phyloP scores from a whole-genome alignment of 1,140 invertebrate species.

The Bombus consobrinus region DNA sequence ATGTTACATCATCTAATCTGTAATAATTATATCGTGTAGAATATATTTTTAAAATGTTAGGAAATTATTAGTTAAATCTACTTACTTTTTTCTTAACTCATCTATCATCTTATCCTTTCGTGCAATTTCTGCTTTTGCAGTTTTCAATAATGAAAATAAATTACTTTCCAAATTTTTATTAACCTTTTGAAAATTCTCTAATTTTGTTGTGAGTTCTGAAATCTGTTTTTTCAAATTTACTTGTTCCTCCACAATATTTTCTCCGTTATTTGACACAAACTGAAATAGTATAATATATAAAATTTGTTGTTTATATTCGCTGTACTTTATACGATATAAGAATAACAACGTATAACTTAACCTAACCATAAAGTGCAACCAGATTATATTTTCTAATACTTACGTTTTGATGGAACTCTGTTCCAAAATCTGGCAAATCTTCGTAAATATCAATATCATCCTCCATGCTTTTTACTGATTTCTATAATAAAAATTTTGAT shows the following conservation, averaged over 20 bases:
- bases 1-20: conserved; percentile 71
- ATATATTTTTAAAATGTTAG: background rate
- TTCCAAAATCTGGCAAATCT: conserved; percentile 69
- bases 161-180: conserved; percentile 75
- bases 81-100: conserved; percentile 77
- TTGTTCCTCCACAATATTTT: conserved; percentile 52
- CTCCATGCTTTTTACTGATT: conserved; percentile 62
- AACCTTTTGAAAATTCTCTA: conserved; percentile 58
- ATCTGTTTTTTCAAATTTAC: conserved; percentile 60
- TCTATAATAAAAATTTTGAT: background rate
- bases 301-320: background rate
- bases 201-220: conserved; percentile 45
- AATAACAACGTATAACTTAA: conserved; percentile 33
- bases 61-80: conserved; percentile 38
- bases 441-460: conserved; percentile 78
- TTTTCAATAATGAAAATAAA: conserved; percentile 80
- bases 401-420: conserved; percentile 54
- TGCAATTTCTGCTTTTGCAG: conserved; percentile 80
- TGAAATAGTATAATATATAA: background rate
- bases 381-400: conserved; percentile 18
- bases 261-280: conserved; percentile 1
- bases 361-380: conserved; percentile 28
- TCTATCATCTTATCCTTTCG: conserved; percentile 80
- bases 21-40: conserved; percentile 45
- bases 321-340: background rate